A percentile compares a stretch with the other conserved stretches of the same genome.
These are phyloP conservation scores for Malurus leucopterus DNA, from an alignment of 2,797 vertebrate species.

Conservation along the genomic window DNA sequence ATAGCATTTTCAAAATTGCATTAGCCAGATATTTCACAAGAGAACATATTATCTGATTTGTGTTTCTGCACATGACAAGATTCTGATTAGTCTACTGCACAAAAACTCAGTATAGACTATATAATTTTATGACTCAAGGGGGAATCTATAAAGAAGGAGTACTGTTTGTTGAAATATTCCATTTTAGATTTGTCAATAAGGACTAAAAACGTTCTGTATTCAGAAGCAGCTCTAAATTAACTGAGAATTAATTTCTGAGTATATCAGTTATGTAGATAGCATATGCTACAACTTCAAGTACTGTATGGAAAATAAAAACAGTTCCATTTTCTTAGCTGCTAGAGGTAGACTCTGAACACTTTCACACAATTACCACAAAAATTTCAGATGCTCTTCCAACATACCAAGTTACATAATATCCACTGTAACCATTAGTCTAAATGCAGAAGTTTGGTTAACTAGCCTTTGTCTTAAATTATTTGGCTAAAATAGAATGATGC, in stretches of 20 bases:
- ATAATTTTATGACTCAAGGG: not conserved
- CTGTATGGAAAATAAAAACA: not conserved
- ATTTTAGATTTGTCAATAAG: not conserved
- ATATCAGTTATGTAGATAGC: not conserved
- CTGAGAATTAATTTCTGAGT: not conserved
- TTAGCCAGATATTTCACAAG: not conserved
- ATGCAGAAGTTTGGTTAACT: not conserved
- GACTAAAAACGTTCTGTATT: not conserved
- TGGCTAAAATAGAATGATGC: not conserved
- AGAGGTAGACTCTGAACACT: not conserved
- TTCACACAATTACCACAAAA: not conserved
- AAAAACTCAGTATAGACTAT: not conserved
- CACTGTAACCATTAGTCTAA: not conserved
- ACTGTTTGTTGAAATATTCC: not conserved
- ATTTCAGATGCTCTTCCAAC: not conserved
- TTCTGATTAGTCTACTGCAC: not conserved
- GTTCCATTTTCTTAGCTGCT: not conserved
- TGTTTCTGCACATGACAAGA: conserved; percentile 62
- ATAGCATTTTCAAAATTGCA: not conserved
- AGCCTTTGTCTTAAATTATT: not conserved
- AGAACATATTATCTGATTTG: not conserved
- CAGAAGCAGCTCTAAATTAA: not conserved
- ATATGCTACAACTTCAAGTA: not conserved
- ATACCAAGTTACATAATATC: rapidly evolving
- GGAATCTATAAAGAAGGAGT: not conserved